These are phyloP conservation scores for Chrysomela aeneicollis DNA, from an alignment of 2,888 invertebrate species.

Conservation along the genomic window DNA sequence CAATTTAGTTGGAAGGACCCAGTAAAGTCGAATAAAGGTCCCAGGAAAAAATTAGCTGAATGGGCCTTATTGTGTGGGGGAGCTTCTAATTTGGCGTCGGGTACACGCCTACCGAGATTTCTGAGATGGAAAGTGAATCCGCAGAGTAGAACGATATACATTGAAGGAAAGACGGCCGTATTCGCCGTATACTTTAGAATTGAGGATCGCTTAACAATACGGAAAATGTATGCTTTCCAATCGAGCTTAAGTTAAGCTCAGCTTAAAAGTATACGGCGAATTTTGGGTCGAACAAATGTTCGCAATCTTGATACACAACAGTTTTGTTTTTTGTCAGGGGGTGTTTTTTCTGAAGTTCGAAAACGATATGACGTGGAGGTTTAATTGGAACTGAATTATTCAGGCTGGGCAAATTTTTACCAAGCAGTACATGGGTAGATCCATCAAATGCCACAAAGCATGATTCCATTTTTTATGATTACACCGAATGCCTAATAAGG, in stretches of 20 bases:
- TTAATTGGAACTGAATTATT: no score
- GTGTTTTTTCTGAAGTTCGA: no score
- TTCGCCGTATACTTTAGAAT: no score
- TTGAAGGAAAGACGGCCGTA: no score
- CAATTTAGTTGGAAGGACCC: neutral
- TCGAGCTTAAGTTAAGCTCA: no score
- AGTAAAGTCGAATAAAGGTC: neutral
- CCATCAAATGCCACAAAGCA: neutral
- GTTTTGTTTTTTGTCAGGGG: no score
- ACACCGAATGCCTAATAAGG: neutral
- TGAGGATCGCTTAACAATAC: no score
- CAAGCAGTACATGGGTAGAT: neutral
- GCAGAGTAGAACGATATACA: neutral
- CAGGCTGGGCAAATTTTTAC: neutral
- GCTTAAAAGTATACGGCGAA: no score
- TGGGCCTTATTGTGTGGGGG: neutral
- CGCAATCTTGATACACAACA: no score
- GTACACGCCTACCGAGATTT: neutral
- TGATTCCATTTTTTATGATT: neutral
- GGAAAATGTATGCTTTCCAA: no score
- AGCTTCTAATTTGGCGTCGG: neutral
- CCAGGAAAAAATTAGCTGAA: neutral
- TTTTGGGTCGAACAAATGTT: no score
- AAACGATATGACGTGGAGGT: no score
- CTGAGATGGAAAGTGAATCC: neutral